These are phyloP conservation scores for Eulithis prunata DNA, from an alignment of 2,888 invertebrate species.

Conservation along the genomic window DNA sequence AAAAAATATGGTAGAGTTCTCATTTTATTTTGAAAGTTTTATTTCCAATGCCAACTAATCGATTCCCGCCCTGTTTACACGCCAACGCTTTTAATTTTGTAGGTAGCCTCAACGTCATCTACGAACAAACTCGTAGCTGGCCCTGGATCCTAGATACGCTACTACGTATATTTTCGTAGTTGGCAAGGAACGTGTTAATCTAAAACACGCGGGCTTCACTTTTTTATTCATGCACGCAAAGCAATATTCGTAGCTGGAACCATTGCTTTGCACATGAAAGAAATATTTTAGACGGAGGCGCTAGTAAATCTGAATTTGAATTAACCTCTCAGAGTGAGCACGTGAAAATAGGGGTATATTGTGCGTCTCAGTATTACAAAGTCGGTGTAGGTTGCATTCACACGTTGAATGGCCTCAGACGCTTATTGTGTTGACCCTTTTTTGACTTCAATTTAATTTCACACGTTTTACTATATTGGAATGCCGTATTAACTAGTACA, in stretches of 20 bases:
- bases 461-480: slow-evolving; percentile 59
- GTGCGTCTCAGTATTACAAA: slow-evolving; percentile 62
- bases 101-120: no score
- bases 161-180: no score
- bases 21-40: no score
- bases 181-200: no score
- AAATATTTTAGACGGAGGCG: slow-evolving; percentile 53
- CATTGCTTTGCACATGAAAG: slow-evolving; percentile 49
- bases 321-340: slow-evolving; percentile 54
- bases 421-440: slow-evolving; percentile 68
- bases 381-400: slow-evolving; percentile 67
- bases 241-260: slow-evolving; percentile 31
- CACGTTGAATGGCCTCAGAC: slow-evolving; percentile 56
- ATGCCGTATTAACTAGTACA: slow-evolving; percentile 27
- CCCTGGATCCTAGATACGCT: no score
- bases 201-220: neutral
- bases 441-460: slow-evolving; percentile 71
- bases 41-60: no score
- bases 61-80: no score
- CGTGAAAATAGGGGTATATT: slow-evolving; percentile 64
- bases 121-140: no score
- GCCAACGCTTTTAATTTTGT: no score
- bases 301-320: slow-evolving; percentile 64
- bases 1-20: no score
- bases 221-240: slow-evolving; percentile 10